These are phyloP conservation scores for Hemichromis elongatus DNA, from an alignment of 2,113 vertebrate species.

Conservation along the genomic window DNA sequence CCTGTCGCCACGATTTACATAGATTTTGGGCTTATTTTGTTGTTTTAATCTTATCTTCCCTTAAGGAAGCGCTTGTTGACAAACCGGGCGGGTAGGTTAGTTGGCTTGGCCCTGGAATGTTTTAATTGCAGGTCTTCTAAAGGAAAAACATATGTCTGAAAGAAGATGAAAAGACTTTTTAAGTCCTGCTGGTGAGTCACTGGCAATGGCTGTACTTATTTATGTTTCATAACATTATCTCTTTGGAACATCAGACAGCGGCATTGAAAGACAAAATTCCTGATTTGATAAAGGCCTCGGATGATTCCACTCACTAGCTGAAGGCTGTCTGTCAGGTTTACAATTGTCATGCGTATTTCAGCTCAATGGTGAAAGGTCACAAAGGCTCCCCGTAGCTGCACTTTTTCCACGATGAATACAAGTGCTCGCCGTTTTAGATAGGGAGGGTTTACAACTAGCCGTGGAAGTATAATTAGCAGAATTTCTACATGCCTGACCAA, in stretches of 20 bases:
- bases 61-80: constrained; percentile 46
- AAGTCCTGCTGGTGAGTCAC: constrained; percentile 56
- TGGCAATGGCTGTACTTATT: constrained; percentile 9
- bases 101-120: constrained; percentile 51
- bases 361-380: not conserved
- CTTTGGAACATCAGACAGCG: constrained; percentile 18
- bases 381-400: not conserved
- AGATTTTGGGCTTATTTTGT: constrained; percentile 9
- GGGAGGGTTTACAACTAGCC: not conserved
- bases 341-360: not conserved
- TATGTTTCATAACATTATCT: constrained; percentile 42
- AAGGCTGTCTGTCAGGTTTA: not conserved
- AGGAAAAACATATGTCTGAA: constrained; percentile 28
- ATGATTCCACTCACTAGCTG: not conserved
- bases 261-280: not conserved
- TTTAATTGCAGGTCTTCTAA: constrained; percentile 56
- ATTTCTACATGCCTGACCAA: not conserved
- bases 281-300: not conserved
- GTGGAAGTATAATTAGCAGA: not conserved
- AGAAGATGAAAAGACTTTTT: constrained; percentile 46
- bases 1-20: not conserved
- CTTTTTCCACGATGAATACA: not conserved
- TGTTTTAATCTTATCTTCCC: constrained; percentile 33
- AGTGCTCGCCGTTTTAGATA: not conserved
- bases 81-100: constrained; percentile 60